phyloP scores from a whole-genome alignment of 1,140 invertebrate species.

The Phymastichus coffea region DNA sequence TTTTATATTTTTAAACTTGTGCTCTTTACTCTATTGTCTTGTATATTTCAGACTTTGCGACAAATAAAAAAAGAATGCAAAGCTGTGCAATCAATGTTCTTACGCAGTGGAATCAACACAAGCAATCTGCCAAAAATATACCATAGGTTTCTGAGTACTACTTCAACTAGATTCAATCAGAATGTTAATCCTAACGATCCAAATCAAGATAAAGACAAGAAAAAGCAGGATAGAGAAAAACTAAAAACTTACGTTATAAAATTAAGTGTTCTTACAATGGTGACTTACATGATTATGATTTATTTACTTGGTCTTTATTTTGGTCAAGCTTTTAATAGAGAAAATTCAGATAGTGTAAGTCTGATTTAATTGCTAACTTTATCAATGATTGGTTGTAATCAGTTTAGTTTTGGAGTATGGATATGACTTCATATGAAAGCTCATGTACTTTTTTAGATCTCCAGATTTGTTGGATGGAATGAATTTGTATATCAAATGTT shows the following conservation, averaged over 20 bases:
- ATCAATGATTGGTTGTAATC: too few relatives aligned
- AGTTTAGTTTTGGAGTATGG: too few relatives aligned
- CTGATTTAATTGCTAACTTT: too few relatives aligned
- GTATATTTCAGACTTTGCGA: conserved; percentile 35
- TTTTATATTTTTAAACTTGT: neutral
- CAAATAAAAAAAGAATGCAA: conserved; percentile 54
- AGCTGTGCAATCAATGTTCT: conserved; percentile 46
- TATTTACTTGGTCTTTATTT: too few relatives aligned
- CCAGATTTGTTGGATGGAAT: conserved; percentile 79
- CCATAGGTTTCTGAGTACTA: too few relatives aligned
- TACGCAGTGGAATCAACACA: too few relatives aligned
- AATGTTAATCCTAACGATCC: neutral
- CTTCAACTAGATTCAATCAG: conserved; percentile 4
- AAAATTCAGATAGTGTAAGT: too few relatives aligned
- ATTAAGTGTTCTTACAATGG: neutral
- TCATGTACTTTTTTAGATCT: too few relatives aligned
- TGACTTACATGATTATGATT: neutral
- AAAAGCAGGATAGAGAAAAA: conserved; percentile 19
- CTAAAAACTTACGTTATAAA: conserved; percentile 18
- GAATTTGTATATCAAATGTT: conserved; percentile 93
- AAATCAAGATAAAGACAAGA: conserved; percentile 3
- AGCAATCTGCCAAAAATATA: too few relatives aligned
- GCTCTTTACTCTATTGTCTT: neutral
- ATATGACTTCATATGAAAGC: too few relatives aligned
- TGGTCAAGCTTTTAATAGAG: too few relatives aligned